Percentiles rank a stretch among this genome's conserved stretches.
Conservation (phyloP, 2,113 vertebrate genomes). For the Parus major region DNA sequence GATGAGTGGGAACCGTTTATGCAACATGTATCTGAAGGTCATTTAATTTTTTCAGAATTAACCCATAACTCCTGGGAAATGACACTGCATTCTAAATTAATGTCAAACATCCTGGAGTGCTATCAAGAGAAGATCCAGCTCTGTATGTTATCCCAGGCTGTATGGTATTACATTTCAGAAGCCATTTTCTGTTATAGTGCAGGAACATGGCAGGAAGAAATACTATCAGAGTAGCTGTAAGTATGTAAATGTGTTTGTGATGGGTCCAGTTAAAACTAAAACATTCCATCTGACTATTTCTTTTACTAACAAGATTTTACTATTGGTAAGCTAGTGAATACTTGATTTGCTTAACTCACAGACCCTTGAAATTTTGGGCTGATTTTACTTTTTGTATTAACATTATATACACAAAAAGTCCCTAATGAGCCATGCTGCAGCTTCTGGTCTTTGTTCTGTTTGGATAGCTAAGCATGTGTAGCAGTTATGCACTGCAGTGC, state of each 20-base stretch:
- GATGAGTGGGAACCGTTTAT: conserved; percentile 12
- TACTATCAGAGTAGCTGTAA: not conserved
- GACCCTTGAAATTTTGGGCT: not conserved
- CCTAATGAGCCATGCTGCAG: not conserved
- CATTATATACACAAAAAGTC: not conserved
- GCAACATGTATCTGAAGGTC: conserved; percentile 1
- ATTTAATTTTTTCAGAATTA: conserved; percentile 50
- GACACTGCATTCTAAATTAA: conserved; percentile 26
- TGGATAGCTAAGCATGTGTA: not conserved
- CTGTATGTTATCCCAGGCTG: not conserved
- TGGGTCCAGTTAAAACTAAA: not conserved
- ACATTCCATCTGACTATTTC: not conserved
- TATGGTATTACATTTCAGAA: not conserved
- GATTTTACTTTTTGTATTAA: not conserved
- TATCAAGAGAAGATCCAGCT: not conserved
- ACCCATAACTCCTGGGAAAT: conserved; percentile 44
- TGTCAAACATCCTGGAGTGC: not conserved
- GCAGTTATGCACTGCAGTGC: not conserved
- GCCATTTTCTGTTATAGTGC: not conserved
- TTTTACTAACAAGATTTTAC: not conserved
- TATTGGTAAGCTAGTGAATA: not conserved
- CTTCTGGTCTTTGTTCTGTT: not conserved
- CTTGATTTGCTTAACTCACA: not conserved
- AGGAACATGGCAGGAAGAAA: not conserved
- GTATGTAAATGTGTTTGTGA: not conserved